Base-by-base conservation (phyloP, 2,797 vertebrate species). In the Eleutherodactylus coqui region DNA sequence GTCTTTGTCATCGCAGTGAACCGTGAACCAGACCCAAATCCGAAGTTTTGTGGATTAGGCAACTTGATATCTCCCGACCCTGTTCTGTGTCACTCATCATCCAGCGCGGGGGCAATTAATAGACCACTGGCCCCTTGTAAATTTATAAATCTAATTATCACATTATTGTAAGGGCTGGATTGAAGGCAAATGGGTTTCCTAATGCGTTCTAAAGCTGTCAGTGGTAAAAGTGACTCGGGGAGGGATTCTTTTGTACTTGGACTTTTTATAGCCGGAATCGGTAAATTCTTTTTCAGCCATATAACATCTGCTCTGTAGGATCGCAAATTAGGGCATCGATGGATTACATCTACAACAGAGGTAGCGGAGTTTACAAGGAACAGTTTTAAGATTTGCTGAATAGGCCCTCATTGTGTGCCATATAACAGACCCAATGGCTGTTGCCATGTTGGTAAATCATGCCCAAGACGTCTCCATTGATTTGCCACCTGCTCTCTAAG, bases 1-100 rank as follows among this genome's bases (percentile, higher is more conserved):
- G 41, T 49, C 78, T 86, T 79, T 80, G 85, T 82, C 70, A 17
- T 55, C 14, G 78, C 79, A n/a, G 43, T 41, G 43, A 86, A 75
- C 53, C 79, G 72, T 64, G 70, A 53, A 36, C 10, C 79, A 19
- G 43, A 32, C 55, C 19, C 47, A 9, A 10, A n/a, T 38, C 19
- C 5, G 19, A 34, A 41, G 21, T 51, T 64, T 34, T 13, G 47
- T 38, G 67, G 84, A 73, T 85, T 85, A 85, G 32, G 76, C 38
- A 77, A 34, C 60, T 60, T 34, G 62, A 72, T 75, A 55, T 79
- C 41, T 19, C 27, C 70, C 64, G 19, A 36, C 14, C 47, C 13
- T 49, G 38, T 70, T 34, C 67, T 19, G 69, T 43, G 84, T 85
- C 64, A 73, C 64, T 60, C n/a, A 11, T 79, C 51, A 80, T 70